Evolutionary conservation across 2,113 vertebrate genomes (phyloP).

Genomic region (Dasyurus viverrinus): DNA sequence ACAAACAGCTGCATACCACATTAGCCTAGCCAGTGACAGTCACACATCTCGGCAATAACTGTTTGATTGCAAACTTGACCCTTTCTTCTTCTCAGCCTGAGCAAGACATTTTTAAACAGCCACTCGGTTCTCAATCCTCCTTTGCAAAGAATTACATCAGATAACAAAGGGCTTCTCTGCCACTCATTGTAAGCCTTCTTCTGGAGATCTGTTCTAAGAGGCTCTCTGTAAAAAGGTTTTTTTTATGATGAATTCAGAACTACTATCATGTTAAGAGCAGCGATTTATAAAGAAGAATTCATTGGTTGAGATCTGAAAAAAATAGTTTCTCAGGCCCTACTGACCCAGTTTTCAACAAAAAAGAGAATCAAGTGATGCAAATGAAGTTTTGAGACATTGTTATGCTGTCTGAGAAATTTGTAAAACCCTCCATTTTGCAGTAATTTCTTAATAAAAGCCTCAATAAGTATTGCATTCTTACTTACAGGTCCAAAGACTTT

Average conservation of each 20-base stretch:
- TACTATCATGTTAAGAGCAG: conserved; percentile 93
- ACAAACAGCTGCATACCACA: conserved; percentile 90
- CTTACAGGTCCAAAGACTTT: conserved; percentile 65
- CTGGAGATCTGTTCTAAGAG: conserved; percentile 88
- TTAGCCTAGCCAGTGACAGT: conserved; percentile 87
- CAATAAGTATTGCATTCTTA: conserved; percentile 81
- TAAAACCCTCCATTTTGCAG: conserved; percentile 83
- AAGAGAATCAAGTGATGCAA: conserved; percentile 88
- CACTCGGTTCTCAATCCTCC: conserved; percentile 86
- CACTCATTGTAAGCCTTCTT: conserved; percentile 90
- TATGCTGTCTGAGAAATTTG: conserved; percentile 84
- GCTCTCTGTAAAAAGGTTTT: conserved; percentile 88
- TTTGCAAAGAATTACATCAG: conserved; percentile 91
- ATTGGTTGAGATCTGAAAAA: conserved; percentile 89
- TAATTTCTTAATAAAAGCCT: conserved; percentile 84
- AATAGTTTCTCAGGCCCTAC: conserved; percentile 91
- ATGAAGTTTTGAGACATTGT: conserved; percentile 88
- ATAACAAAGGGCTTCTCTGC: conserved; percentile 89
- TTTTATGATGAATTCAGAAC: conserved; percentile 91
- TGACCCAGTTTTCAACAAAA: conserved; percentile 90
- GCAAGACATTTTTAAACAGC: conserved; percentile 88
- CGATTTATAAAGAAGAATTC: conserved; percentile 93
- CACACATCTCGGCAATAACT: conserved; percentile 88
- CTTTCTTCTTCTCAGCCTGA: conserved; percentile 86
- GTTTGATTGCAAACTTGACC: conserved; percentile 90